Conservation (phyloP, 2,113 vertebrate genomes). For the Bombycilla garrulus region DNA sequence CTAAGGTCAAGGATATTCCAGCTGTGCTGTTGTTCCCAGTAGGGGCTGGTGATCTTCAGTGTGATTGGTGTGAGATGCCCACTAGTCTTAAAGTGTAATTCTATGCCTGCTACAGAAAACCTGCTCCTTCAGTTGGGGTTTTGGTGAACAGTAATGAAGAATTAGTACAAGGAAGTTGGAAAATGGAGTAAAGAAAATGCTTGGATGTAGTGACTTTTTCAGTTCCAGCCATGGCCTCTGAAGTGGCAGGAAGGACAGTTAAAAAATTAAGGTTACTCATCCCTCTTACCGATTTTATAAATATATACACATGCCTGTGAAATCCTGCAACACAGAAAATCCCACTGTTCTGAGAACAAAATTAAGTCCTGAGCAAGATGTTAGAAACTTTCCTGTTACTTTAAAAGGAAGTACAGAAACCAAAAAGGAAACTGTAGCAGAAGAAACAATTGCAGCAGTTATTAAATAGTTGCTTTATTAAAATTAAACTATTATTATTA, state of each 20-base stretch:
- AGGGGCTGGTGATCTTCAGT: neutral
- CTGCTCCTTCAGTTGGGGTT: neutral
- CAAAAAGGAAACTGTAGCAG: neutral
- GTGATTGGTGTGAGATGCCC: neutral
- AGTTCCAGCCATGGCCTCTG: neutral
- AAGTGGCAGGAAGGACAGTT: neutral
- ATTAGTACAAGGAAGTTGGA: neutral
- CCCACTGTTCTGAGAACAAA: neutral
- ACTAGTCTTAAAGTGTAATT: neutral
- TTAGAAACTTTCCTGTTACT: neutral
- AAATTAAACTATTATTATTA: neutral
- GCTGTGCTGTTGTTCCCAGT: neutral
- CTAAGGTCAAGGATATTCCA: neutral
- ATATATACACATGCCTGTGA: rapidly evolving
- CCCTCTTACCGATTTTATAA: neutral
- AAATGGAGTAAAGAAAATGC: neutral
- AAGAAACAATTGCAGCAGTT: neutral
- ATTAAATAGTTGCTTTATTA: neutral
- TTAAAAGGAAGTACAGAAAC: neutral
- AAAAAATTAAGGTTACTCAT: neutral
- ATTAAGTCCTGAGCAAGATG: neutral
- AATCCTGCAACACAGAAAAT: neutral
- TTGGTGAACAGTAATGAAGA: neutral
- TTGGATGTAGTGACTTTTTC: neutral
- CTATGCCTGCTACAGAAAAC: neutral